Evolutionary conservation across 2,113 vertebrate species (phyloP), one percentile per base, ranked within the genome.

Genomic region (Anarhynchus alexandrinus): DNA sequence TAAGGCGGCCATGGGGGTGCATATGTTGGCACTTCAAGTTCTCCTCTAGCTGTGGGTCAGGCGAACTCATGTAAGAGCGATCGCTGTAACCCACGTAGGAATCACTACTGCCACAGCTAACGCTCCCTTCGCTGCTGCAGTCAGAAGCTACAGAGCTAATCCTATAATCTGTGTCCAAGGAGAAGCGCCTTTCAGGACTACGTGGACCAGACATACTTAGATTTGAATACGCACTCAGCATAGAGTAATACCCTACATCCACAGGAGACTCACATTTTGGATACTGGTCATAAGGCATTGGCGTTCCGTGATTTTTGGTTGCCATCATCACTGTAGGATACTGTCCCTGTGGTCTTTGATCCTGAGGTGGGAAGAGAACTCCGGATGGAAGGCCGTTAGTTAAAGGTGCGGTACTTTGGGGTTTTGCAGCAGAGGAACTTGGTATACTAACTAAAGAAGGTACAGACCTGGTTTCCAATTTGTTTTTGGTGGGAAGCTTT

Each of bases 251-350:
- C 49, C 98, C 99, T 76, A 99, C 93, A 78, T 99, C 99, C 43
- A 98, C 98, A 10, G 99, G 99, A 29, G 99, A 99, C 91, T 99
- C 99, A n/a, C 99, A 99, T 98, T 99, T 99, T 57, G 99, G 99
- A 97, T 99, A 99, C 66, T 98, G 98, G 89, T 99, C 99, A 15
- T 99, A 99, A 97, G 98, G 94, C 95, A 98, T 98, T 61, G 98
- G 98, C 10, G 98, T 96, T 95, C 98, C 98, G 6, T 98, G 98
- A 78, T 98, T 98, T 98, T 99, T 98, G 97, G 98, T 98, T 88
- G 97, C 97, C 98, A 99, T 98, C 93, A 98, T 96, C 97, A 98
- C 90, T 80, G 98, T 94, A 87, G 98, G 96, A 92, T 98, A 98
- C 22, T 98, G 98, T 94, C 98, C 98, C 95, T 98, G 98, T 62